Evolutionary conservation across 2,888 invertebrate species (phyloP).

Genomic region (Cheilosia urbana): DNA sequence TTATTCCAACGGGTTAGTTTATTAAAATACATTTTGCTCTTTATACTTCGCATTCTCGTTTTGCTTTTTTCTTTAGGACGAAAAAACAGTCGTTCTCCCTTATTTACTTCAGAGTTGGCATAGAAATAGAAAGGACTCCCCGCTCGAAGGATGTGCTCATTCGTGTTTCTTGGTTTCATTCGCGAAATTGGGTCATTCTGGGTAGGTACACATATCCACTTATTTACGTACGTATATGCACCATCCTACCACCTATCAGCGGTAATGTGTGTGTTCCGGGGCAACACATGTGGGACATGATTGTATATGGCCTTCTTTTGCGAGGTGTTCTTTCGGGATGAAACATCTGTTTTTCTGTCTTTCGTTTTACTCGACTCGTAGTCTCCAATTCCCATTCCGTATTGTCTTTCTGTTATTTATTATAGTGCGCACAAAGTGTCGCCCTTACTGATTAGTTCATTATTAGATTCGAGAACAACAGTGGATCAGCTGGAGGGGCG

Average conservation of each 20-base stretch:
- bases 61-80: background rate
- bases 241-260: slow-evolving; percentile 38
- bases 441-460: slow-evolving; percentile 62
- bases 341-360: slow-evolving; percentile 17
- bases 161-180: slow-evolving; percentile 54
- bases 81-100: slow-evolving; percentile 10
- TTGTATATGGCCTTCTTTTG: slow-evolving; percentile 11
- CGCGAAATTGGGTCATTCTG: slow-evolving; percentile 64
- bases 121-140: slow-evolving; percentile 43
- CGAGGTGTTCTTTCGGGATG: slow-evolving; percentile 16
- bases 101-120: slow-evolving; percentile 56
- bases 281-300: slow-evolving; percentile 45
- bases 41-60: slow-evolving; percentile 48
- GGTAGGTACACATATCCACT: slow-evolving; percentile 42
- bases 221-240: slow-evolving; percentile 20
- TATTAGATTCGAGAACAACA: slow-evolving; percentile 51
- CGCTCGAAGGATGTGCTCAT: slow-evolving; percentile 51
- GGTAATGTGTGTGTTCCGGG: slow-evolving; percentile 53
- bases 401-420: slow-evolving; percentile 39
- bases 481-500: background rate
- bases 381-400: slow-evolving; percentile 29
- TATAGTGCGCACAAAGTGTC: slow-evolving; percentile 59
- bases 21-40: slow-evolving; percentile 64
- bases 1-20: slow-evolving; percentile 56
- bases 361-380: slow-evolving; percentile 18